Evolutionary conservation across 64 coral and sea anemone genomes (phyloP).

Genomic region (Acropora tenuis): DNA sequence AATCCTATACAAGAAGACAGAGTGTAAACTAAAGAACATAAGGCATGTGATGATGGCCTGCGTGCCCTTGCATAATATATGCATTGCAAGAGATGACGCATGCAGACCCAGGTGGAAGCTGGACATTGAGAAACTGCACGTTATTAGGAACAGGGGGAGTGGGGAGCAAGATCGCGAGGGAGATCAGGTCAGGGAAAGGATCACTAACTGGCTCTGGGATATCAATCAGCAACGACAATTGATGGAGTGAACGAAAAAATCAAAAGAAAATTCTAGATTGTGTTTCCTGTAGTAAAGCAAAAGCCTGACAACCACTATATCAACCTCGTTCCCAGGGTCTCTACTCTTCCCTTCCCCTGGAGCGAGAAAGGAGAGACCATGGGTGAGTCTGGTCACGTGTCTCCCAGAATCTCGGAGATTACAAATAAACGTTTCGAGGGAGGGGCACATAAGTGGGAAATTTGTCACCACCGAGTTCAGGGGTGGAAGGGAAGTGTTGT

Average conservation of each 20-base stretch:
- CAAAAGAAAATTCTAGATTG: conserved; percentile 33
- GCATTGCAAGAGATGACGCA: conserved; percentile 61
- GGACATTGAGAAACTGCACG: conserved; percentile 52
- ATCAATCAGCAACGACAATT: conserved; percentile 71
- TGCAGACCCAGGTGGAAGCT: conserved; percentile 64
- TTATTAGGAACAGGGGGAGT: conserved; percentile 61
- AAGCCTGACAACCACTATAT: conserved; percentile 11
- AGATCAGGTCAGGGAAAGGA: conserved; percentile 60
- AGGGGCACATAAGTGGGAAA: too few species aligned
- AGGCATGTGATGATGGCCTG: conserved; percentile 69
- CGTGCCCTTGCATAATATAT: conserved; percentile 66
- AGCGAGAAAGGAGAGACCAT: too few species aligned
- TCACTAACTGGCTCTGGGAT: conserved; percentile 78
- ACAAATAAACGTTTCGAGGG: too few species aligned
- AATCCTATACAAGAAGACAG: conserved; percentile 71
- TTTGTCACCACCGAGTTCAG: too few species aligned
- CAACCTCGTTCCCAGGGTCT: too few species aligned
- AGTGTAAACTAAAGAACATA: conserved; percentile 51
- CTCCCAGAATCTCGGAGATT: too few species aligned
- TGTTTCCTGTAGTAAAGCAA: conserved; percentile 2
- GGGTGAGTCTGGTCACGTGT: too few species aligned
- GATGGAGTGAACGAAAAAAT: conserved; percentile 58
- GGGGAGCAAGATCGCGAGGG: conserved; percentile 46
- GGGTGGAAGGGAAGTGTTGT: too few species aligned
- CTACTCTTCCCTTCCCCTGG: too few species aligned